Base-by-base conservation (phyloP, 2,888 invertebrate species). In the Epinotia bilunana region DNA sequence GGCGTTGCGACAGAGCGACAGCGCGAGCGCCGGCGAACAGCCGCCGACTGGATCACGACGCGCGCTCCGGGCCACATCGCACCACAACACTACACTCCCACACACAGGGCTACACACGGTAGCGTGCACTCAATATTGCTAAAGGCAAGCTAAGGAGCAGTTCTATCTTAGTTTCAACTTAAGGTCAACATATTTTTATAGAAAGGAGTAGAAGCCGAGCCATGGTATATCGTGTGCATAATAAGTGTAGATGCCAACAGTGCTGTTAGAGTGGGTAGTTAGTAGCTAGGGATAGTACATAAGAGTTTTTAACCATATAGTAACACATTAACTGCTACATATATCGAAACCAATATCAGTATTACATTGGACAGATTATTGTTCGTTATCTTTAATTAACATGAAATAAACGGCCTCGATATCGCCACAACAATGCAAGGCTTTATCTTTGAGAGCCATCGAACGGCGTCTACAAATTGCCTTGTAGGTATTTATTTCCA, bases 351-450 rank as follows among this genome's bases (percentile, higher is more conserved):
- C 61, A 62, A 74, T 62, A 75, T 75, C 65, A 20, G 61, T 67
- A n/a, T n/a, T n/a, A 67, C 73, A 77, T 72, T 68, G 69, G 72
- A 80, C 79, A 83, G 81, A 83, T 86, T 53, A 83, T 81, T 83
- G 84, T 84, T 87, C 83, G 83, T 87, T 87, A 90, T 88, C 87
- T 90, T 85, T 89, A 90, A 91, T 90, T 90, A 91, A 88, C 86
- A 87, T 86, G 82, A 84, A 86, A 86, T 86, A 88, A 86, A 83
- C 83, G 88, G 83, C 88, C 88, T 84, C 87, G 83, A 89, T 89
- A 86, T 86, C 84, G 84, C 84, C 85, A 86, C 82, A 83, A 89
- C 87, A 89, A 89, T 87, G 83, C 80, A 78, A 81, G 84, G 84
- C 84, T 82, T 87, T 89, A 90, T 90, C 89, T 85, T 79, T 78